Conservation (phyloP, 2,113 vertebrate species). For the Pygathrix nemaeus region DNA sequence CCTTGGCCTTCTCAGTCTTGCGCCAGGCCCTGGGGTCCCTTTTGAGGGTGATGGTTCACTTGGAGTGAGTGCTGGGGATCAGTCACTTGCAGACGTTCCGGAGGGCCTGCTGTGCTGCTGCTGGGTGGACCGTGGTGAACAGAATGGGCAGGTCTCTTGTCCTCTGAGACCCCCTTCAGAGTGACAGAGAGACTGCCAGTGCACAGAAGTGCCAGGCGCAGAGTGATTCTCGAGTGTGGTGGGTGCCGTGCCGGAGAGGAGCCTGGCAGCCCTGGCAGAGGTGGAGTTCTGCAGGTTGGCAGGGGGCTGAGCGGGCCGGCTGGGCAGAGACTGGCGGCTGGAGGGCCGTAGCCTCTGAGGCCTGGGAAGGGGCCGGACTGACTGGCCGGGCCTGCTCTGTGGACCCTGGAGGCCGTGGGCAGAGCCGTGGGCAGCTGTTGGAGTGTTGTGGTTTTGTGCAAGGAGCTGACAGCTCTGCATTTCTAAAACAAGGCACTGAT, state of each 20-base stretch:
- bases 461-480: background rate
- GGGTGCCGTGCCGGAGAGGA: background rate
- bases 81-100: too few species aligned
- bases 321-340: background rate
- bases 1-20: background rate
- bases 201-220: fast-evolving
- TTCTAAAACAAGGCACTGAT: fast-evolving
- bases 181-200: background rate
- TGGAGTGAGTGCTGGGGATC: too few species aligned
- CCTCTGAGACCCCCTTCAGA: background rate
- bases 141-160: background rate
- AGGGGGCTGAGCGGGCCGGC: background rate
- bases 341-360: background rate
- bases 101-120: background rate
- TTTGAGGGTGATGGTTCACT: background rate
- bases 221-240: fast-evolving
- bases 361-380: background rate
- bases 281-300: background rate
- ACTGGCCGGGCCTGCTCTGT: background rate
- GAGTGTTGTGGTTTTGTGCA: background rate
- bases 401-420: background rate
- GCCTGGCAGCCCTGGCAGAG: background rate
- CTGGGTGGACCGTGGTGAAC: background rate
- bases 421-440: background rate
- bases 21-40: background rate